These are phyloP conservation scores for Andrena dorsata DNA, from an alignment of 2,888 invertebrate species.

Conservation along the genomic window DNA sequence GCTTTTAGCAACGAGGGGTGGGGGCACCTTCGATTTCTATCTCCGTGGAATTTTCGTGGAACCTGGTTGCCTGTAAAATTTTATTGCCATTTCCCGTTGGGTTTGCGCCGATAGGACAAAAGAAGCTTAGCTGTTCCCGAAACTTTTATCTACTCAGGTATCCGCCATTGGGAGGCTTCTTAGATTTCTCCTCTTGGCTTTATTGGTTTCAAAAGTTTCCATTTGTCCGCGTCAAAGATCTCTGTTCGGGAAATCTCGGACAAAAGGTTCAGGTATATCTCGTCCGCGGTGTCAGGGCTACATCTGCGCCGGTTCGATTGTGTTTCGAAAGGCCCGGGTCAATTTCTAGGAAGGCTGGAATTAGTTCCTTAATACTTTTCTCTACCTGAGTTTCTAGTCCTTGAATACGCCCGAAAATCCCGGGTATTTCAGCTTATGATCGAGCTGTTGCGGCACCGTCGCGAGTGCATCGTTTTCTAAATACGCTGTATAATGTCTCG, in stretches of 20 bases:
- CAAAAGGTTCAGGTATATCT: conserved; percentile 66
- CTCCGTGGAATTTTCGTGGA: neutral
- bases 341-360: conserved; percentile 77
- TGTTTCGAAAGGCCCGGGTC: conserved; percentile 59
- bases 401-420: conserved; percentile 26
- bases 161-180: conserved; percentile 14
- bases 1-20: too few species aligned
- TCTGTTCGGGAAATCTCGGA: conserved; percentile 56
- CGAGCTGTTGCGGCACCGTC: conserved; percentile 10
- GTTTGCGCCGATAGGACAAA: neutral
- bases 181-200: neutral
- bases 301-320: conserved; percentile 71
- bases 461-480: neutral
- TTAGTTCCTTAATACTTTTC: conserved; percentile 55
- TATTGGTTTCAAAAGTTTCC: conserved; percentile 43
- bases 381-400: conserved; percentile 50
- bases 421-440: conserved; percentile 34
- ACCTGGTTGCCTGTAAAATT: neutral
- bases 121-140: neutral
- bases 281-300: conserved; percentile 32
- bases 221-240: conserved; percentile 41
- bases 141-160: conserved; percentile 22
- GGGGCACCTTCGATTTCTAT: neutral
- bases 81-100: neutral
- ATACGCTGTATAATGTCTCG: too few species aligned